Evolutionary conservation across 2,113 vertebrate species (phyloP).

Genomic region (Nansenia antarctica): DNA sequence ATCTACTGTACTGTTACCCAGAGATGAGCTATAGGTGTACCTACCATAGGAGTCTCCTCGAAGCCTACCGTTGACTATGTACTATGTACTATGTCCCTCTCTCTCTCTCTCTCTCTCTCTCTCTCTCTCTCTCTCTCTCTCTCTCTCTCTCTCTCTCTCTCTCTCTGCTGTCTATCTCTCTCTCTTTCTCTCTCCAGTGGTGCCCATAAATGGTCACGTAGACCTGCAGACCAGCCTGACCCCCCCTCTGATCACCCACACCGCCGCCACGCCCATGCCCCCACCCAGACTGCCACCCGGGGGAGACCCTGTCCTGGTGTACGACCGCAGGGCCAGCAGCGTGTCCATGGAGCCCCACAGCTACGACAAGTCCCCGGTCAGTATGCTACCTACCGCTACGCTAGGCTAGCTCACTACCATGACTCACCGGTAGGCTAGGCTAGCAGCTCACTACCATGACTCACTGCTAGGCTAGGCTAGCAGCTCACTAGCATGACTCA

Average conservation of each 20-base stretch:
- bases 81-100: too few species aligned
- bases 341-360: conserved; percentile 79
- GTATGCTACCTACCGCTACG: conserved; percentile 23
- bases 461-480: neutral
- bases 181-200: conserved; percentile 63
- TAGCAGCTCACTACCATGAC: neutral
- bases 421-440: neutral
- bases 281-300: conserved; percentile 86
- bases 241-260: conserved; percentile 95
- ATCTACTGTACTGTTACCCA: too few species aligned
- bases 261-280: conserved; percentile 94
- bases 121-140: neutral
- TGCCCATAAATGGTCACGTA: conserved; percentile 85
- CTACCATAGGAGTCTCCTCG: too few species aligned
- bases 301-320: conserved; percentile 69
- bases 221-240: conserved; percentile 89
- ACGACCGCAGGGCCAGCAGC: conserved; percentile 81
- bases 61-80: too few species aligned
- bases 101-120: too few species aligned
- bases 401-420: neutral
- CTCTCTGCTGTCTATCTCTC: neutral
- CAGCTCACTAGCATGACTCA: neutral
- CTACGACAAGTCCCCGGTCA: conserved; percentile 89
- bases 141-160: neutral
- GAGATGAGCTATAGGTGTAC: too few species aligned